Percentiles rank a stretch among this genome's conserved stretches.
These are phyloP conservation scores for Synergus umbraculus DNA, from an alignment of 2,888 invertebrate genomes.

Conservation along the genomic window DNA sequence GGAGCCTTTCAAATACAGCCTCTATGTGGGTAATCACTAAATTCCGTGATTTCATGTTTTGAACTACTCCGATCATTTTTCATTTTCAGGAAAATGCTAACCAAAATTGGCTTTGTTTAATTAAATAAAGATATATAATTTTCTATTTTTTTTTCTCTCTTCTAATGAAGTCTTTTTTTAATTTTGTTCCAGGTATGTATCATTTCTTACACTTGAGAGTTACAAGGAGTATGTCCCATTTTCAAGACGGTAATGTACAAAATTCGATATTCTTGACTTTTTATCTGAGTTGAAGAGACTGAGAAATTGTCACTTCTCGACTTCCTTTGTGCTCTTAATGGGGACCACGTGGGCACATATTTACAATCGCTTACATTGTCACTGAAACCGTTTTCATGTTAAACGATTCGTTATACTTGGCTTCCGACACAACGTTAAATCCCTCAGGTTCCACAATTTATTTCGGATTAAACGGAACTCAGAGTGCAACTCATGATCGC, in stretches of 20 bases:
- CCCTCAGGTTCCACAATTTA: neutral
- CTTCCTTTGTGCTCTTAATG: neutral
- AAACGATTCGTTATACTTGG: neutral
- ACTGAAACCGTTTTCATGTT: neutral
- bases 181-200: conserved; percentile 33
- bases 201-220: neutral
- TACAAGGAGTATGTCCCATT: neutral
- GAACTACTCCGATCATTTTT: too few relatives aligned
- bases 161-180: neutral
- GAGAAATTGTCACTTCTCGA: neutral
- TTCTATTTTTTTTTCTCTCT: neutral
- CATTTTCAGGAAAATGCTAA: too few relatives aligned
- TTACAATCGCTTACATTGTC: conserved; percentile 5
- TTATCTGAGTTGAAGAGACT: neutral
- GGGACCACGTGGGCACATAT: neutral
- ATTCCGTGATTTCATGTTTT: too few relatives aligned
- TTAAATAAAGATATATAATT: neutral
- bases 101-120: neutral
- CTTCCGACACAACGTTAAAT: conserved; percentile 5
- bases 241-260: conserved; percentile 21
- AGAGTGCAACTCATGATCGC: conserved; percentile 3
- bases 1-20: neutral
- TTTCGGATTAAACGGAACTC: conserved; percentile 8
- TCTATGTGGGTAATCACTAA: neutral
- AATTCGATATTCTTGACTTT: neutral